phyloP scores from a whole-genome alignment of 2,888 invertebrate genomes.

The Dasypolia templi region DNA sequence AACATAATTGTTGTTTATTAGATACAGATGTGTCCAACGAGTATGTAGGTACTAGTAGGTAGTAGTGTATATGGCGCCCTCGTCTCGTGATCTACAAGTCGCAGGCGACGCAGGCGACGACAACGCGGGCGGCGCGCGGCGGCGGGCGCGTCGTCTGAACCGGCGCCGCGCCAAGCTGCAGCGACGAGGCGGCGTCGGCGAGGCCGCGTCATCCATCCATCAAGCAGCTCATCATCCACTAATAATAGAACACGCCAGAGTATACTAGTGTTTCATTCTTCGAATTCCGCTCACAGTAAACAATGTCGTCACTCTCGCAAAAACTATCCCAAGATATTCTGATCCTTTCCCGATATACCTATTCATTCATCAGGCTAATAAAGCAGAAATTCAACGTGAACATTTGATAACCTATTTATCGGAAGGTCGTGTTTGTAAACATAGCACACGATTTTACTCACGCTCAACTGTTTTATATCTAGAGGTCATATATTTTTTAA shows the following conservation, averaged over 20 bases:
- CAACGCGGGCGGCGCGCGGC: conserved; percentile 54
- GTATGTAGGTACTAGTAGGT: conserved; percentile 61
- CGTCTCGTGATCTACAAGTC: conserved; percentile 77
- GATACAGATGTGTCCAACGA: conserved; percentile 61
- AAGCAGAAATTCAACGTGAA: conserved; percentile 75
- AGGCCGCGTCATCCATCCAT: conserved; percentile 88
- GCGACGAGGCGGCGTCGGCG: conserved; percentile 71
- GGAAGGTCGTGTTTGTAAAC: conserved; percentile 84
- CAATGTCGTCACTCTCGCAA: conserved; percentile 77
- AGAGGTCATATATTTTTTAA: conserved; percentile 71
- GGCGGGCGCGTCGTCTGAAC: no score
- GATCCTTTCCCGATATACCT: conserved; percentile 71
- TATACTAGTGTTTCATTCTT: conserved; percentile 83
- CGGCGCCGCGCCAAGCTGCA: conserved; percentile 75
- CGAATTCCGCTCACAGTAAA: conserved; percentile 84
- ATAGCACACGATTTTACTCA: conserved; percentile 76
- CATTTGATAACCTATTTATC: conserved; percentile 82
- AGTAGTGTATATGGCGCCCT: conserved; percentile 66
- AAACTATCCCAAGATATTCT: conserved; percentile 69
- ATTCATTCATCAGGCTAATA: conserved; percentile 77
- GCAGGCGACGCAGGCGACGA: conserved; percentile 47
- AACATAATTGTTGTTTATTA: conserved; percentile 70
- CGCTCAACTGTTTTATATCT: conserved; percentile 70
- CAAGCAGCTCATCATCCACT: conserved; percentile 86
- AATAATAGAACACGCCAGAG: conserved; percentile 82